Evolutionary conservation across 2,113 vertebrate genomes (phyloP).

Genomic region (Heterotis niloticus): DNA sequence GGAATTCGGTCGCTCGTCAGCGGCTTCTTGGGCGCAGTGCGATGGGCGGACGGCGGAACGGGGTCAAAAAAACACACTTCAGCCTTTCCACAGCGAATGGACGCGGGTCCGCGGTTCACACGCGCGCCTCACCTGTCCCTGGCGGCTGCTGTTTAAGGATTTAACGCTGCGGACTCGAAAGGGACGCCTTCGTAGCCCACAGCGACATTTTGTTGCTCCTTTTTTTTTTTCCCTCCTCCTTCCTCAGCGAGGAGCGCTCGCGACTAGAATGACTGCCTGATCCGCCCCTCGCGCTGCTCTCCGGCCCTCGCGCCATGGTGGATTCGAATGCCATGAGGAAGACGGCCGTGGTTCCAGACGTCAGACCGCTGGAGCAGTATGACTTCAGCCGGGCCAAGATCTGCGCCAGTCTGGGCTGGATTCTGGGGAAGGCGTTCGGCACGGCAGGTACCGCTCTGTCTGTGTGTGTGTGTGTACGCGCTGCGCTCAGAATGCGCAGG

Average conservation of each 20-base stretch:
- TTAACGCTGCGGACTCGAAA: conserved; percentile 19
- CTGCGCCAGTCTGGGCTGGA: conserved; percentile 83
- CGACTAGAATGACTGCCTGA: conserved; percentile 58
- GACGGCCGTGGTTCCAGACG: conserved; percentile 83
- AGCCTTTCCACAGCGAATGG: conserved; percentile 32
- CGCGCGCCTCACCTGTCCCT: background rate
- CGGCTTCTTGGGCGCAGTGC: conserved; percentile 40
- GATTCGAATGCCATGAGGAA: conserved; percentile 77
- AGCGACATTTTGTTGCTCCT: conserved; percentile 45
- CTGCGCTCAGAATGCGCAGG: too few species aligned
- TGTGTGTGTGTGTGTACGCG: too few species aligned
- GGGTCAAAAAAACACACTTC: conserved; percentile 45
- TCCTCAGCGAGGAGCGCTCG: background rate
- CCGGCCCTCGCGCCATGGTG: conserved; percentile 66
- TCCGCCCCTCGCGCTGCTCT: conserved; percentile 34
- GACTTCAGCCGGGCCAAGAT: conserved; percentile 78
- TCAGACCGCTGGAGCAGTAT: conserved; percentile 84
- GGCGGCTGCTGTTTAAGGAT: conserved; percentile 2
- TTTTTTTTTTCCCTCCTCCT: conserved; percentile 41
- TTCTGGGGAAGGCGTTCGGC: conserved; percentile 79
- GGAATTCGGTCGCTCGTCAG: conserved; percentile 56
- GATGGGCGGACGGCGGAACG: conserved; percentile 59
- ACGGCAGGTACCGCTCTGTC: conserved; percentile 60
- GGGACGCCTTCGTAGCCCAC: conserved; percentile 36
- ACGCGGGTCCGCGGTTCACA: conserved; percentile 23